Evolutionary conservation across 1,140 invertebrate genomes (phyloP).

Genomic region (Potamilus streckersoni): DNA sequence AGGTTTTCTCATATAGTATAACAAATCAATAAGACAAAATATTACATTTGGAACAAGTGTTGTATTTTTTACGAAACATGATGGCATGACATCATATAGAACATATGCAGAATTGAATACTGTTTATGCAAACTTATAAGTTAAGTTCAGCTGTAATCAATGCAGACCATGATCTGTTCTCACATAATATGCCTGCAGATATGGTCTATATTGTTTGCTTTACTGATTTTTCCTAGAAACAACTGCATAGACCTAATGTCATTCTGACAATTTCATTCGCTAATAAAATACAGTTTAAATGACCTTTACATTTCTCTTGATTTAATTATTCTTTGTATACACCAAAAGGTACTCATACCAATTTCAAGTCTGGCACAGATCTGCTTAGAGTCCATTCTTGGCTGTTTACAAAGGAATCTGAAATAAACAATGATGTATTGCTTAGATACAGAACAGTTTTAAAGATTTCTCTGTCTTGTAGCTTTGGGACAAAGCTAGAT

Average conservation of each 20-base stretch:
- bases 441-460: no score
- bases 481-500: no score
- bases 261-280: neutral
- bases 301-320: neutral
- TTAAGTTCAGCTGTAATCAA: no score
- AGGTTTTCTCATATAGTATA: neutral
- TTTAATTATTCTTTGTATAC: neutral
- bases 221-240: no score
- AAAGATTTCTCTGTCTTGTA: no score
- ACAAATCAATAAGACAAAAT: neutral
- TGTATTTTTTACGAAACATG: neutral
- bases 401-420: slow-evolving; percentile 99
- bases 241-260: neutral
- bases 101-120: neutral
- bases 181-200: no score
- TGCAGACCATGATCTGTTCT: no score
- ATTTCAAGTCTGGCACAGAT: slow-evolving; percentile 90
- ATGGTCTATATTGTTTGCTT: no score
- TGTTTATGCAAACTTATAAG: no score
- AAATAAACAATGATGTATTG: slow-evolving; percentile 52
- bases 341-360: slow-evolving; percentile 70
- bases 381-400: slow-evolving; percentile 99
- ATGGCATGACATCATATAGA: neutral
- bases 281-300: neutral
- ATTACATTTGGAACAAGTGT: neutral